phyloP scores from a whole-genome alignment of 1,140 invertebrate species.

The Vollenhovia emeryi region DNA sequence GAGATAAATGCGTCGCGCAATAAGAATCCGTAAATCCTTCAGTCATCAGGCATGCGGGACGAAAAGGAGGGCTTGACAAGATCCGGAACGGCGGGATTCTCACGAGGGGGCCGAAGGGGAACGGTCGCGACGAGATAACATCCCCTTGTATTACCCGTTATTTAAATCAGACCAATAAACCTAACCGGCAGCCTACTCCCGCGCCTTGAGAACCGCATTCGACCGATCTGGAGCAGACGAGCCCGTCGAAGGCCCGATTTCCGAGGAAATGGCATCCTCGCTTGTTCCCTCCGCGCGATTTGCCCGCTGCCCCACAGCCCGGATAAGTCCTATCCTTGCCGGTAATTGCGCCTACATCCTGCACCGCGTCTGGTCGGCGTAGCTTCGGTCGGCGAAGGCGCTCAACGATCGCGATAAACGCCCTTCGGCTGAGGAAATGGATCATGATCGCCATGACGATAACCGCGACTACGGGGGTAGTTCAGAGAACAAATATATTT shows the following conservation, averaged over 20 bases:
- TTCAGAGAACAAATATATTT: slow-evolving; percentile 10
- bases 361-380: slow-evolving; percentile 35
- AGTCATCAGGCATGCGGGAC: slow-evolving; percentile 66
- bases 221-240: slow-evolving; percentile 18
- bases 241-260: slow-evolving; percentile 37
- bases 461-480: neutral
- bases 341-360: slow-evolving; percentile 68
- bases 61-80: slow-evolving; percentile 44
- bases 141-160: slow-evolving; percentile 66
- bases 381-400: slow-evolving; percentile 28
- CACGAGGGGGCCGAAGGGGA: neutral
- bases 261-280: slow-evolving; percentile 30
- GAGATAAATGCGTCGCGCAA: slow-evolving; percentile 74
- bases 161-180: slow-evolving; percentile 81
- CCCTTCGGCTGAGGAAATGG: slow-evolving; percentile 59
- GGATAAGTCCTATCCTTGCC: slow-evolving; percentile 57
- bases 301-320: slow-evolving; percentile 22
- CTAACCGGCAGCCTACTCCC: slow-evolving; percentile 1
- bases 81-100: slow-evolving; percentile 12
- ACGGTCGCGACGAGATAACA: slow-evolving; percentile 54
- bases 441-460: slow-evolving; percentile 67
- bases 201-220: slow-evolving; percentile 1
- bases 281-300: slow-evolving; percentile 31
- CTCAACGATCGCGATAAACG: slow-evolving; percentile 67
- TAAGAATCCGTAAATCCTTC: slow-evolving; percentile 78